Evolutionary conservation across 2,113 vertebrate species (phyloP).

Genomic region (pig (Sus scrofa)): DNA sequence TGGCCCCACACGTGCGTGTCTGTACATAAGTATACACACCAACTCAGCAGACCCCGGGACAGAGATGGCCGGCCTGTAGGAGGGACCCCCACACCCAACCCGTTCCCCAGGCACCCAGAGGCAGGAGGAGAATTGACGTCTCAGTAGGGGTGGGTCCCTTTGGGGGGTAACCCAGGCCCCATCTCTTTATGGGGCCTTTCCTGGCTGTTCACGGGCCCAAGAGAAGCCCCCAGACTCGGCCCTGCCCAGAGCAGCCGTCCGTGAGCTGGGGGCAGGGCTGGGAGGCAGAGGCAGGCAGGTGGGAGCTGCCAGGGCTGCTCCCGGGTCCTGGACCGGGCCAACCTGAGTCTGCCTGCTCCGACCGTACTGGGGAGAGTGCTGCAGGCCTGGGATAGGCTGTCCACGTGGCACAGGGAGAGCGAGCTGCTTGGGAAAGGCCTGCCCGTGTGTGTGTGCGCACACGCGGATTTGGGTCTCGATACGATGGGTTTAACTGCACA

Average conservation of each 20-base stretch:
- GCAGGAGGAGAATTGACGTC: not conserved
- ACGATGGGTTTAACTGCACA: no score
- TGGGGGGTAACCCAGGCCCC: not conserved
- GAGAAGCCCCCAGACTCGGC: not conserved
- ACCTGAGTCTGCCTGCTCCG: no score
- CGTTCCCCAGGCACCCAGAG: not conserved
- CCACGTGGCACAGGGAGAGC: no score
- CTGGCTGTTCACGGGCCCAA: not conserved
- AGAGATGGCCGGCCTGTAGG: not conserved
- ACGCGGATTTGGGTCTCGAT: not conserved
- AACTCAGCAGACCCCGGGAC: not conserved
- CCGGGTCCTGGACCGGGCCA: not conserved
- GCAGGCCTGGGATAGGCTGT: not conserved
- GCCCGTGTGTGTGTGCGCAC: rapidly evolving
- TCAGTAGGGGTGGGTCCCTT: not conserved
- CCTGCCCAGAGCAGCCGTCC: no score
- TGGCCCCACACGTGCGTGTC: rapidly evolving
- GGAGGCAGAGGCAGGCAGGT: not conserved
- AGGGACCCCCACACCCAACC: not conserved
- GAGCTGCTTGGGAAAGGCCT: not conserved
- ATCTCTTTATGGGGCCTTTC: not conserved
- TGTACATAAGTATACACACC: not conserved
- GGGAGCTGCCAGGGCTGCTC: not conserved
- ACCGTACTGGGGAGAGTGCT: not conserved
- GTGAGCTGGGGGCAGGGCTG: not conserved